phyloP scores from a whole-genome alignment of 1,140 invertebrate genomes.

The Cryptotermes secundus region DNA sequence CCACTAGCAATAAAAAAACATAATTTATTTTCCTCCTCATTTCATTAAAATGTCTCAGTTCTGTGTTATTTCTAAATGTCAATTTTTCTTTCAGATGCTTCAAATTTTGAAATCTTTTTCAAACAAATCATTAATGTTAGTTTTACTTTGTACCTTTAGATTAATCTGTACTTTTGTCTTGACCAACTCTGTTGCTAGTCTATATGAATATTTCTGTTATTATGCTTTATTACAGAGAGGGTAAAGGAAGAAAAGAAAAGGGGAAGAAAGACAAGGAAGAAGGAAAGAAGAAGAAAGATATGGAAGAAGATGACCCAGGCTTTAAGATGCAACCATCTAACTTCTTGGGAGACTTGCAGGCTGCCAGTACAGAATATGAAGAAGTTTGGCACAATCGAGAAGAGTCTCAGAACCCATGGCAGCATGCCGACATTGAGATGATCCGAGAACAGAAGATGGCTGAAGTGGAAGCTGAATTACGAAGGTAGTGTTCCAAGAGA shows the following conservation, averaged over 20 bases:
- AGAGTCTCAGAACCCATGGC: conserved; percentile 66
- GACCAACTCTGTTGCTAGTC: too few species aligned
- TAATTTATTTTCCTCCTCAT: too few species aligned
- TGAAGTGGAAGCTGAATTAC: conserved; percentile 81
- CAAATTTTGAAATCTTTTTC: too few species aligned
- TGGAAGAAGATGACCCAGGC: conserved; percentile 58
- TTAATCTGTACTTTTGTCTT: too few species aligned
- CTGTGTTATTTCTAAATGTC: too few species aligned
- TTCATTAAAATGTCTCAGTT: too few species aligned
- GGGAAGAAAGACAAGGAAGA: conserved; percentile 58
- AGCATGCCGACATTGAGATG: conserved; percentile 76
- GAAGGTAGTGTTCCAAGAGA: conserved; percentile 45
- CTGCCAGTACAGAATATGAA: conserved; percentile 57
- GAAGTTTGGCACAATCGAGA: conserved; percentile 81
- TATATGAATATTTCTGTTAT: too few species aligned
- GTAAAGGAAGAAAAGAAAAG: conserved; percentile 57
- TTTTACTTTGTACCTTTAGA: too few species aligned
- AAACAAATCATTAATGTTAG: too few species aligned
- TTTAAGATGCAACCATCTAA: conserved; percentile 54
- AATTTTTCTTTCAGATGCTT: too few species aligned
- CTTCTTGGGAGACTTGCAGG: conserved; percentile 53
- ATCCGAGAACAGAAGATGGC: conserved; percentile 79
- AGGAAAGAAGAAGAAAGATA: conserved; percentile 58
- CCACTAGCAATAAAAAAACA: too few species aligned
- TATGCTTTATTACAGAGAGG: conserved; percentile 30